Evolutionary conservation across 2,113 vertebrate species (phyloP).

Genomic region (Pteruthius melanotis): DNA sequence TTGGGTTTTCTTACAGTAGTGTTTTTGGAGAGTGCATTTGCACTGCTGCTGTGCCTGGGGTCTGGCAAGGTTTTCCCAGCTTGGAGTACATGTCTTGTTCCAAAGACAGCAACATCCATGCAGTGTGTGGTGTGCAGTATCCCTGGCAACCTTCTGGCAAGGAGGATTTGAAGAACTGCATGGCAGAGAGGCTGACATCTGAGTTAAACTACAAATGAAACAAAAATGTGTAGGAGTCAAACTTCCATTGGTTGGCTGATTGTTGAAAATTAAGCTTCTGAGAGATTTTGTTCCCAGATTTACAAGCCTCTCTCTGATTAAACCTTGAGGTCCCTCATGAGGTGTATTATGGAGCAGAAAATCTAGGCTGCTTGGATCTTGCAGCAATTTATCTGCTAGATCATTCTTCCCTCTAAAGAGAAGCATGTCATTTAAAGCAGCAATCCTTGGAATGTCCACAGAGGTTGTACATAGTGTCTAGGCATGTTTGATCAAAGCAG

Average conservation of each 20-base stretch:
- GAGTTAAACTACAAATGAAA: not conserved
- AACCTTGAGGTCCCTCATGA: not conserved
- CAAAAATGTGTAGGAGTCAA: not conserved
- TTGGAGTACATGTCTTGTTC: not conserved
- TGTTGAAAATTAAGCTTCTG: not conserved
- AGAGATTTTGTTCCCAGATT: not conserved
- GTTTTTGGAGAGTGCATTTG: rapidly evolving
- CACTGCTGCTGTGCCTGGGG: not conserved
- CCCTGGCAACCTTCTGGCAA: not conserved
- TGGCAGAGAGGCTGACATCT: not conserved
- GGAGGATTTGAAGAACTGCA: not conserved
- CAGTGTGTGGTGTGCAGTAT: not conserved
- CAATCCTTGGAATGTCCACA: not conserved
- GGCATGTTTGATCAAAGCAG: not conserved
- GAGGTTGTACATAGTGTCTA: rapidly evolving
- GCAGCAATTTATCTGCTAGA: no score
- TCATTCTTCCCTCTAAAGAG: not conserved
- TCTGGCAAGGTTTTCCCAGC: not conserved
- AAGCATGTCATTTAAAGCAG: not conserved
- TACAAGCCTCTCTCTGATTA: not conserved
- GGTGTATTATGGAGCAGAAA: not conserved
- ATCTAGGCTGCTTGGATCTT: not conserved
- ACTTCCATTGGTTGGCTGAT: rapidly evolving
- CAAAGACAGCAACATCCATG: not conserved
- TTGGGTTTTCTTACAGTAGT: not conserved